Evolutionary conservation across 1,140 invertebrate genomes (phyloP), one percentile per base, ranked within the genome.

Genomic region (Nixonia krombeini): DNA sequence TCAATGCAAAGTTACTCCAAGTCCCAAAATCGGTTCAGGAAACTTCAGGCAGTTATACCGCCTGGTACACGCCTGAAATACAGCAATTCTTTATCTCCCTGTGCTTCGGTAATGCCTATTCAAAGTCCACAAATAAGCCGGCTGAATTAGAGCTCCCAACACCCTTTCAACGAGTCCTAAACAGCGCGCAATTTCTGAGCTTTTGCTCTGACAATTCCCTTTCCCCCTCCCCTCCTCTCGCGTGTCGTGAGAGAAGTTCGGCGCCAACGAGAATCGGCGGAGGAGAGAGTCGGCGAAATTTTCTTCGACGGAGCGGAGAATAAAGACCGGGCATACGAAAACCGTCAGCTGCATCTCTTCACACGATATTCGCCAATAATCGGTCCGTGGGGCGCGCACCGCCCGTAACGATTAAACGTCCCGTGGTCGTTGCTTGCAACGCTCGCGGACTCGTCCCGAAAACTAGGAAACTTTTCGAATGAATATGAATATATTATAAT

Each of bases 291-390:
- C 52, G 29, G 49, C 51, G 57, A 51, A 71, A 65, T 52, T 58
- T 63, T 56, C 58, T 67, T 59, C 50, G 37, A 51, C 51, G 57
- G 35, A 67, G 52, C 29, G 21, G 13, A 56, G 38, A 45, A 61
- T 64, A 59, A 63, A 58, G 64, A 64, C 41, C 29, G 46, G 50
- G 58, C 57, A 59, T 69, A 73, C 66, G 71, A 76, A 76, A 76
- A 74, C 71, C 76, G 76, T 78, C 80, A 82, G 79, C 74, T 82
- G 78, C 74, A 72, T 69, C 61, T 64, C 71, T 81, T 81, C 79
- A 55, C 80, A 78, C 75, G 72, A 73, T 72, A 70, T 81, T 80
- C 50, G 67, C 71, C 75, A 72, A 80, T 81, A 78, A 81, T 81
- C 75, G 70, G 67, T 49, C 59, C 53, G 58, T 28, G 47, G 62